A percentile compares a stretch with the other conserved stretches of the same genome.
These are phyloP conservation scores for Mythimna impura DNA, from an alignment of 2,888 invertebrate species.

Conservation along the genomic window DNA sequence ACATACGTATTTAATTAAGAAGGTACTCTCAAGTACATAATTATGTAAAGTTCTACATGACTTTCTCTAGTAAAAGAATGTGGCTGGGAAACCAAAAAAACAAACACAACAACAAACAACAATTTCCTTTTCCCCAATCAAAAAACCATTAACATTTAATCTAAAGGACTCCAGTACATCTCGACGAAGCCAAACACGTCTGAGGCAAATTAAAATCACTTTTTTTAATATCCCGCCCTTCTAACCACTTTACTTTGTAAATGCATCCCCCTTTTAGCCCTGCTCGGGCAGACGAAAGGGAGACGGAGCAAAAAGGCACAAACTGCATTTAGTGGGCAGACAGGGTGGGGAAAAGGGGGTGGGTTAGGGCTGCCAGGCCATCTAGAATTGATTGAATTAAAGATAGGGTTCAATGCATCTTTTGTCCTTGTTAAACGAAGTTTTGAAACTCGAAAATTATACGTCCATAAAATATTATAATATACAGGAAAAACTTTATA, in stretches of 20 bases:
- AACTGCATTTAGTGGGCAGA: slow-evolving; percentile 60
- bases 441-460: background rate
- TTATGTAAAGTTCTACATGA: no score
- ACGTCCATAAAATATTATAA: background rate
- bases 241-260: slow-evolving; percentile 40
- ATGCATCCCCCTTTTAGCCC: slow-evolving; percentile 17
- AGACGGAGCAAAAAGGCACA: slow-evolving; percentile 30
- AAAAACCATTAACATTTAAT: slow-evolving; percentile 7
- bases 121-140: slow-evolving; percentile 1
- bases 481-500: background rate
- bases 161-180: slow-evolving; percentile 13
- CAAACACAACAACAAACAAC: background rate
- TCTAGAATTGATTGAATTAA: slow-evolving; percentile 12
- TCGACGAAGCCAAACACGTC: slow-evolving; percentile 63
- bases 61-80: background rate
- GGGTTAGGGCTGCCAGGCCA: slow-evolving; percentile 37
- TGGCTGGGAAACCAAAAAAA: background rate
- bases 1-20: no score
- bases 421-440: background rate
- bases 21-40: no score
- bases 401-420: slow-evolving; percentile 1
- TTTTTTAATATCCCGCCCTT: slow-evolving; percentile 38
- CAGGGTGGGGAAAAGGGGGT: slow-evolving; percentile 39
- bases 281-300: slow-evolving; percentile 40
- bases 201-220: slow-evolving; percentile 58